Conservation (phyloP, 2,888 invertebrate genomes). For the Heliconius aoede region DNA sequence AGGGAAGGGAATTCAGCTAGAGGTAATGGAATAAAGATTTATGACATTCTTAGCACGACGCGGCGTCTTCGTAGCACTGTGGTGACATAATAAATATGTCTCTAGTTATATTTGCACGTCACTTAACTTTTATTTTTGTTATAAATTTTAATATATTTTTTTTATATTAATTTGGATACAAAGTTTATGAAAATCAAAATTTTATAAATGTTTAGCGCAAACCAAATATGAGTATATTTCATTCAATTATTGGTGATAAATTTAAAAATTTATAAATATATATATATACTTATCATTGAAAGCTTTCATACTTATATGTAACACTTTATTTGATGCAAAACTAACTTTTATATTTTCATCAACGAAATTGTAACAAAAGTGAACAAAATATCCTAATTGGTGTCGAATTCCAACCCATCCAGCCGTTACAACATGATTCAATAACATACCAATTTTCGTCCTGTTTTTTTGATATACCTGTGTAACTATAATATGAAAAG, state of each 20-base stretch:
- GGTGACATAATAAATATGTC: constrained; percentile 3
- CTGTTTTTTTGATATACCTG: constrained; percentile 4
- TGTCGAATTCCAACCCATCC: constrained; percentile 21
- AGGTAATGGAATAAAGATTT: constrained; percentile 50
- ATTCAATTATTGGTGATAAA: no score
- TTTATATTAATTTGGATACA: no score
- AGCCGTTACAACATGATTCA: constrained; percentile 11
- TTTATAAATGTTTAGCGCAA: no score
- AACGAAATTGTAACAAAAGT: constrained; percentile 14
- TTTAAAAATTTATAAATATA: no score
- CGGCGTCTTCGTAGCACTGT: constrained; percentile 38
- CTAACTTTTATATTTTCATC: background rate
- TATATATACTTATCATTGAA: no score
- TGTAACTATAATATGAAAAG: background rate
- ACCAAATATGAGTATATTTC: no score
- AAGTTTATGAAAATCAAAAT: no score
- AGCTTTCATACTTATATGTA: no score
- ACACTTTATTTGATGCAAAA: background rate
- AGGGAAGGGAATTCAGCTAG: constrained; percentile 47
- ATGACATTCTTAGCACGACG: constrained; percentile 48
- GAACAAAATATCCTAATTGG: constrained; percentile 14
- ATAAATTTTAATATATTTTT: no score
- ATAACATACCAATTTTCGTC: constrained; percentile 14
- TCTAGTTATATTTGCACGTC: background rate
- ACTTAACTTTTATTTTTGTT: background rate